A percentile compares a stretch with the other conserved stretches of the same genome.
Evolutionary conservation across 2,113 vertebrate species (phyloP).

Genomic region (Grammomys dolichurus): DNA sequence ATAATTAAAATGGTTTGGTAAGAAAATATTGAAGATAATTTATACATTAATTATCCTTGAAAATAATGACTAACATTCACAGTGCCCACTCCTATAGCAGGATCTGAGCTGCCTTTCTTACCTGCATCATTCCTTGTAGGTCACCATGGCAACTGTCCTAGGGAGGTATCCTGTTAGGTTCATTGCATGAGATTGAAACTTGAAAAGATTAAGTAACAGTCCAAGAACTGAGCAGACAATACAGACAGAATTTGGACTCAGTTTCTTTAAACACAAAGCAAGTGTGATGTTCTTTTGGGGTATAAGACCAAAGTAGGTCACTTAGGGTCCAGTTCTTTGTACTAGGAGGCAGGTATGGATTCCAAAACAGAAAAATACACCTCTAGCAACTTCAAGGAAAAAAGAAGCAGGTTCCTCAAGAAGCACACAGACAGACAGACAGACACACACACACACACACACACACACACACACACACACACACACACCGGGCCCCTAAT

Average conservation of each 20-base stretch:
- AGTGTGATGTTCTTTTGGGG: not conserved
- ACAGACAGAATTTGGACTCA: not conserved
- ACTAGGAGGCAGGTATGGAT: not conserved
- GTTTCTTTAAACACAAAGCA: not conserved
- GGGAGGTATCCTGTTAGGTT: not conserved
- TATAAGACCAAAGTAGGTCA: not conserved
- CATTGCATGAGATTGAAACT: not conserved
- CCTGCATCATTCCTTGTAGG: not conserved
- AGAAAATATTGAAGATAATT: not conserved
- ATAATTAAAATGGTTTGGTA: not conserved
- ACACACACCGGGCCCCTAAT: not conserved
- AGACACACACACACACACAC: not conserved
- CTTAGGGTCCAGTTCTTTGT: not conserved
- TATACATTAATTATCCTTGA: not conserved
- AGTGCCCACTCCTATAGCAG: accelerated
- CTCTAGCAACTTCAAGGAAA: not conserved
- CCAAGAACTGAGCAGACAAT: not conserved
- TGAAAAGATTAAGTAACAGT: not conserved
- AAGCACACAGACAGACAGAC: not conserved
- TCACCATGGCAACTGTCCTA: not conserved
- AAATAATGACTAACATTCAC: not conserved
- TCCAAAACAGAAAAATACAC: not conserved
- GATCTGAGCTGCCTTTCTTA: not conserved
- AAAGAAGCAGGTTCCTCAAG: not conserved
- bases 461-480: not conserved